Base-by-base conservation (phyloP, 1,140 invertebrate genomes). In the honey bee (Apis mellifera) region DNA sequence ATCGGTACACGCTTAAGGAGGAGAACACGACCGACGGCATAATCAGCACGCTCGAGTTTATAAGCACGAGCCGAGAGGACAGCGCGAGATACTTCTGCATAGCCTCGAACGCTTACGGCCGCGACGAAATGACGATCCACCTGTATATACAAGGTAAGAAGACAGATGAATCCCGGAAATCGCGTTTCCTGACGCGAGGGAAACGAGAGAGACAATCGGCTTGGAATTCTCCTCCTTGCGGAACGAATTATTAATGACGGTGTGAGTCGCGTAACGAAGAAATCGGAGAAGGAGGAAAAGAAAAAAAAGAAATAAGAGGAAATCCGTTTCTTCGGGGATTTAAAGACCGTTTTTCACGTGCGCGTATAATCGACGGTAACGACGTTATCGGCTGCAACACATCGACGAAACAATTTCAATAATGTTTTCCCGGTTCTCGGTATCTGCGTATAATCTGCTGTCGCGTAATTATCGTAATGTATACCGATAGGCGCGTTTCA, bases 61-160 rank as follows among this genome's bases (percentile, higher is more conserved):
- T 96, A 73, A 96, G 97, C 85, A 98, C 97, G 4, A 97, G 97
- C 82, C 95, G 97, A 57, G 96, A 97, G 87, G 98, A 99, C 93
- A 98, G 98, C 3, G 98, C 97, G 9, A 96, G 97, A 70, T 97
- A 99, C 92, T 97, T 97, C 32, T 99, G 98, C 93, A 95, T 96
- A 73, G 98, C 97, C 1, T 96, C 96, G 78, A 99, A 99, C 94
- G 95, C 96, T 65, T 98, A 98, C 90, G 98, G 98, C 32, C 96
- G 97, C 86, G 98, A 99, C 90, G 97, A 98, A 91, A 98, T 98
- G 95, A 96, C 96, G 42, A 98, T 98, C 91, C 97, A 98, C 89
- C 95, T 99, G 15, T 97, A 98, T 70, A 97, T 99, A 15, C 98
- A 99, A 96, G 98, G 96, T 96, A 91, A 59, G 54, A 50, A 9